phyloP scores from a whole-genome alignment of 2,113 vertebrate genomes.

The Tricholaema leucomelas region DNA sequence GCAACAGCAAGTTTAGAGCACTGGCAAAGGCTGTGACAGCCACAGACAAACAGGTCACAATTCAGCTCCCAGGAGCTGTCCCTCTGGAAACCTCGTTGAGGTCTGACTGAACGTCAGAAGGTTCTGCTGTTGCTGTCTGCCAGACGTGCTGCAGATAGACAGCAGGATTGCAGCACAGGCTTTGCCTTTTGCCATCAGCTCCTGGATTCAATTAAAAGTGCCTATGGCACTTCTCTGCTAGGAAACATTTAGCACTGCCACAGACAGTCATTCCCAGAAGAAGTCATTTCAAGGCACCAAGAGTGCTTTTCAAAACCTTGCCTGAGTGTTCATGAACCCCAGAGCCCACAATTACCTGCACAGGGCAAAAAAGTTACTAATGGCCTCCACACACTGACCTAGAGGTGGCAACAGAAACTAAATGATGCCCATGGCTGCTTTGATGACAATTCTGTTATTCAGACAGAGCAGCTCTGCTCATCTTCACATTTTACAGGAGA shows the following conservation, averaged over 20 bases:
- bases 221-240: slow-evolving; percentile 46
- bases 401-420: background rate
- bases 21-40: background rate
- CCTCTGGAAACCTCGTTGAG: background rate
- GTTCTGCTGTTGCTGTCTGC: background rate
- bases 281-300: slow-evolving; percentile 25
- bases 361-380: background rate
- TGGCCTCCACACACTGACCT: background rate
- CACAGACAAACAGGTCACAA: background rate
- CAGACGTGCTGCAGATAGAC: background rate
- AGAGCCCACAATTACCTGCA: background rate
- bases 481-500: background rate
- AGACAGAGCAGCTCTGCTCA: background rate
- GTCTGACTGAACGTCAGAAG: background rate
- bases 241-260: slow-evolving; percentile 40
- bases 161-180: slow-evolving; percentile 1
- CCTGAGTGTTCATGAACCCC: background rate
- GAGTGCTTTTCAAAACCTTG: slow-evolving; percentile 7
- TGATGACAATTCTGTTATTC: background rate
- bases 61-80: background rate
- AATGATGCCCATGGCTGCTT: background rate
- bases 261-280: slow-evolving; percentile 49
- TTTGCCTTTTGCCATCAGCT: slow-evolving; percentile 28
- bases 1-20: background rate
- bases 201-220: slow-evolving; percentile 46